phyloP scores from a whole-genome alignment of 2,888 invertebrate genomes.

The Pyrochroa serraticornis region DNA sequence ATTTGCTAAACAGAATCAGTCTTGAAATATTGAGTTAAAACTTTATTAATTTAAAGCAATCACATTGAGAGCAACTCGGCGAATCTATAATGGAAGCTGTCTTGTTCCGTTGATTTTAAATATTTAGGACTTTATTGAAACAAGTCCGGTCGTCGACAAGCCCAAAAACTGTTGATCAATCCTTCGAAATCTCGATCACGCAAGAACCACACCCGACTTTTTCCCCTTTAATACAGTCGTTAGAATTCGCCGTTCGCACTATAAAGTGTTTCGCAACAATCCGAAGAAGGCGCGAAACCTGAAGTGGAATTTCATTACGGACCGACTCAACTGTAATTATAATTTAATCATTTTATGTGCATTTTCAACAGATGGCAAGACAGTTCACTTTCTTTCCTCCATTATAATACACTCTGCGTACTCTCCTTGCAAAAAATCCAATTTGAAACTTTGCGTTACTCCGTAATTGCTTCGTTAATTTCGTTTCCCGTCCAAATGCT shows the following conservation, averaged over 20 bases:
- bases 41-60: conserved; percentile 28
- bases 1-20: conserved; percentile 14
- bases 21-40: conserved; percentile 23
- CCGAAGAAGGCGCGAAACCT: conserved; percentile 34
- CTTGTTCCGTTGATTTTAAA: conserved; percentile 13
- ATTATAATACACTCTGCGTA: conserved; percentile 33
- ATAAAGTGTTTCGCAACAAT: conserved; percentile 23
- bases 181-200: conserved; percentile 14
- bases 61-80: conserved; percentile 12
- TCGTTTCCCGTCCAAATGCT: conserved; percentile 17
- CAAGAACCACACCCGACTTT: conserved; percentile 14
- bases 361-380: conserved; percentile 44
- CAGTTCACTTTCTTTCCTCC: conserved; percentile 39
- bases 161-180: too few species aligned
- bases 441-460: conserved; percentile 37
- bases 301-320: conserved; percentile 44
- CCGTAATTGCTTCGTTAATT: conserved; percentile 39
- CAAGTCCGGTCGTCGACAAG: too few species aligned
- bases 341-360: conserved; percentile 45
- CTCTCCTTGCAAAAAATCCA: conserved; percentile 32
- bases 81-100: conserved; percentile 22
- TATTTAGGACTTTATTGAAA: not conserved
- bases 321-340: conserved; percentile 42
- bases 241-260: conserved; percentile 15
- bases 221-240: conserved; percentile 21